A percentile compares a stretch with the other conserved stretches of the same genome.
Conservation (phyloP, 2,113 vertebrate genomes). For the Sylvicapra grimmia region DNA sequence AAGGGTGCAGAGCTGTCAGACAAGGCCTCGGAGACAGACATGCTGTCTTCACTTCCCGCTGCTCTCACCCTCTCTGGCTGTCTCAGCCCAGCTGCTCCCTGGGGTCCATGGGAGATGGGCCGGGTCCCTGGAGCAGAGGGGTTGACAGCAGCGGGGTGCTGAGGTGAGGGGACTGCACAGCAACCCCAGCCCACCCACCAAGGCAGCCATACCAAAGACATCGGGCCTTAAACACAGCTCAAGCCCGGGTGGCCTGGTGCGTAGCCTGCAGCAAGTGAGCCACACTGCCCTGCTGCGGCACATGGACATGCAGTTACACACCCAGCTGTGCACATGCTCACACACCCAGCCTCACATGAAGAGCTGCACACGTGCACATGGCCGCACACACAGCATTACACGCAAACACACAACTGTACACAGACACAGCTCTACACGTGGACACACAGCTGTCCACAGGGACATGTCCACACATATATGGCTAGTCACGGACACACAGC, state of each 20-base stretch:
- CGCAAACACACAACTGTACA: neutral
- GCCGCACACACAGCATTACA: neutral
- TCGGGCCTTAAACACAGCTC: neutral
- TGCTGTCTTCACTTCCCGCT: neutral
- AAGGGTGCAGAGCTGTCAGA: slow-evolving; percentile 51
- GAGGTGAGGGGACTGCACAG: neutral
- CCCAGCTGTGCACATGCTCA: neutral
- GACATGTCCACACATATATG: neutral
- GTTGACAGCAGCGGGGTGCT: neutral
- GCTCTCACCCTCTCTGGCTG: neutral
- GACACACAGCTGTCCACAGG: neutral
- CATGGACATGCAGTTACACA: neutral
- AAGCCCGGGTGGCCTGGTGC: neutral
- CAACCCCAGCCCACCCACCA: neutral
- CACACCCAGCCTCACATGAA: neutral
- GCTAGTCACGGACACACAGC: neutral
- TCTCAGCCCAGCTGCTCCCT: neutral
- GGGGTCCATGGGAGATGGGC: neutral
- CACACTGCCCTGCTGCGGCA: neutral
- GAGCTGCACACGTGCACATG: neutral
- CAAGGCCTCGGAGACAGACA: slow-evolving; percentile 28
- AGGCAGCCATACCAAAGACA: neutral
- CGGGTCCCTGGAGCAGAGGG: neutral
- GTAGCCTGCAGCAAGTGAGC: neutral
- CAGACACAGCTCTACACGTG: neutral